Percentiles rank a stretch among this genome's conserved stretches.
These are phyloP conservation scores for Folsomia candida DNA, from an alignment of 2,888 invertebrate genomes.

Conservation along the genomic window DNA sequence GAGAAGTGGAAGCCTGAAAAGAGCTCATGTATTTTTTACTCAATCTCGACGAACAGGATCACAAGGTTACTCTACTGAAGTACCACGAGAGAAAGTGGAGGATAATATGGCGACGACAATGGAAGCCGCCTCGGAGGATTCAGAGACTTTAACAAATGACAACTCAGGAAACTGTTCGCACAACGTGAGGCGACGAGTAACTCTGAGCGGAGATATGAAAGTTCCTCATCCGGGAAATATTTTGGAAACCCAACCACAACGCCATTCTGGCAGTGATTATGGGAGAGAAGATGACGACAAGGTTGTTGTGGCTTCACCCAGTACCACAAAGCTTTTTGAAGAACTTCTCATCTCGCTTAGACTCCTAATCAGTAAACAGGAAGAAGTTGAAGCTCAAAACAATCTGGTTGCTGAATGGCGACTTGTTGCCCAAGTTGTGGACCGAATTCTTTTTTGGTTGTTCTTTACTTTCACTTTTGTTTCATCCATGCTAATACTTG, in stretches of 20 bases:
- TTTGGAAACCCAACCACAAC: not conserved
- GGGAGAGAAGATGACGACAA: constrained; percentile 19
- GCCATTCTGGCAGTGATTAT: not conserved
- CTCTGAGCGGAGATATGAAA: not conserved
- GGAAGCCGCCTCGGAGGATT: constrained; percentile 32
- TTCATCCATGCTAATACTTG: constrained; percentile 57
- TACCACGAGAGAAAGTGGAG: constrained; percentile 10
- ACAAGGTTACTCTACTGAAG: constrained; percentile 8
- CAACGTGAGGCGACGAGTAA: not conserved
- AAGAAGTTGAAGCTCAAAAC: constrained; percentile 55
- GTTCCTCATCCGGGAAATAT: not conserved
- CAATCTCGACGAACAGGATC: constrained; percentile 6
- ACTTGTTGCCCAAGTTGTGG: constrained; percentile 58
- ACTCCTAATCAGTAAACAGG: constrained; percentile 57
- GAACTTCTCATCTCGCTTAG: constrained; percentile 56
- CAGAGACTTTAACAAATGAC: constrained; percentile 35
- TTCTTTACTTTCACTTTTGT: constrained; percentile 58
- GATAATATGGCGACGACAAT: constrained; percentile 13
- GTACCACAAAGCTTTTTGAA: no score
- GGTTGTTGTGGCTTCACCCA: no score
- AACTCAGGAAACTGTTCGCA: constrained; percentile 4
- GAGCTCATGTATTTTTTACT: constrained; percentile 34
- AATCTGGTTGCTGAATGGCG: constrained; percentile 59
- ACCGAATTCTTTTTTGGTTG: constrained; percentile 60
- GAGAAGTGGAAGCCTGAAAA: constrained; percentile 39